Evolutionary conservation across 2,888 invertebrate genomes (phyloP).

Genomic region (Bombylius major): DNA sequence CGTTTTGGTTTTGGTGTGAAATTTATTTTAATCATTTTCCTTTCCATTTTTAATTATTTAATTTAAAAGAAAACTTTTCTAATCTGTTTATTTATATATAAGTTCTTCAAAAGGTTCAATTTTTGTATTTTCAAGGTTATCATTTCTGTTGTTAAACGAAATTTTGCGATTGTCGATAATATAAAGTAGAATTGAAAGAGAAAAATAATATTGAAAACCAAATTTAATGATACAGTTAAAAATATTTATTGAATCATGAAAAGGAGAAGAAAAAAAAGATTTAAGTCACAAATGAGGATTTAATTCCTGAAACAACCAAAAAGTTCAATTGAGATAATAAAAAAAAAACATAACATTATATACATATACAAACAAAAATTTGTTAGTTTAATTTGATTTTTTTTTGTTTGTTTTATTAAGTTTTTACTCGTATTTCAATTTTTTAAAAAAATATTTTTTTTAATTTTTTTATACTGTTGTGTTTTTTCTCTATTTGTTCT

Average conservation of each 20-base stretch:
- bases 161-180: neutral
- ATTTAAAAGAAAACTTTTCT: neutral
- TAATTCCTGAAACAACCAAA: conserved; percentile 36
- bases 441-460: neutral
- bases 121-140: neutral
- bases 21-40: no score
- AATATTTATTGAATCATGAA: no score
- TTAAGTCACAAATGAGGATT: no score
- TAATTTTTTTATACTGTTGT: neutral
- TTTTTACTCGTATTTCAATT: neutral
- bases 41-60: neutral
- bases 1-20: no score
- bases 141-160: neutral
- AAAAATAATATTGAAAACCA: no score
- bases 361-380: no score
- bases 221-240: no score
- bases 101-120: neutral
- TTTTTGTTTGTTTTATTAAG: neutral
- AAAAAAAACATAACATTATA: no score
- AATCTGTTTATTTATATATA: no score
- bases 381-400: neutral
- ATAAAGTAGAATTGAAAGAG: neutral
- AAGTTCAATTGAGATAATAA: neutral
- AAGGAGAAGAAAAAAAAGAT: no score
- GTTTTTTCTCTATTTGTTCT: neutral